phyloP scores from a whole-genome alignment of 2,888 invertebrate species.

The Sinopyrophorus schimmeli region DNA sequence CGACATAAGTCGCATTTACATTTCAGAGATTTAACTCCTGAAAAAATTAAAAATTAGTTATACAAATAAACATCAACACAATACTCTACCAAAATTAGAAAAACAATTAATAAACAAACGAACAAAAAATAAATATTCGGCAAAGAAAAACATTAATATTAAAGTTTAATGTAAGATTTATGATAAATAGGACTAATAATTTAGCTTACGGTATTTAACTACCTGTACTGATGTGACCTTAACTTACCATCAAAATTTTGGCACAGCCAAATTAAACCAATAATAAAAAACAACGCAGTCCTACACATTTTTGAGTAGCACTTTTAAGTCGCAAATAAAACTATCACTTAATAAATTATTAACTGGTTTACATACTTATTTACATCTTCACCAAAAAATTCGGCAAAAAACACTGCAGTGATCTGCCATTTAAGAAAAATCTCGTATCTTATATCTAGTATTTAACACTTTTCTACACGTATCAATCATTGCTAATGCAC shows the following conservation, averaged over 20 bases:
- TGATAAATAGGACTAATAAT: too few relatives aligned
- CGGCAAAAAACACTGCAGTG: conserved; percentile 42
- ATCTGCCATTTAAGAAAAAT: conserved; percentile 37
- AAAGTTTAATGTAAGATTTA: too few relatives aligned
- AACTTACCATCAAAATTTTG: conserved; percentile 47
- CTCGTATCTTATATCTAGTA: conserved; percentile 27
- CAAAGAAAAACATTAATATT: too few relatives aligned
- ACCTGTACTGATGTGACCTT: conserved; percentile 21
- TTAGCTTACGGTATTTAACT: conserved; percentile 7
- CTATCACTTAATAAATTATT: conserved; percentile 33
- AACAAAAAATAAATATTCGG: too few relatives aligned
- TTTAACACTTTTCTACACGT: conserved; percentile 26
- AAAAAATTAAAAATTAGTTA: conserved; percentile 44
- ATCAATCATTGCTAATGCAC: conserved; percentile 15
- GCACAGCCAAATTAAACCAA: conserved; percentile 47
- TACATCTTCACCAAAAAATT: conserved; percentile 43
- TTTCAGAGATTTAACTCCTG: conserved; percentile 65
- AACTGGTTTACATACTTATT: conserved; percentile 39
- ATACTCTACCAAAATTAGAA: too few relatives aligned
- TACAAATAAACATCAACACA: too few relatives aligned
- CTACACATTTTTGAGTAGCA: conserved; percentile 43
- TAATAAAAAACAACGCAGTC: conserved; percentile 44
- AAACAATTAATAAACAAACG: too few relatives aligned
- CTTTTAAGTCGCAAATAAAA: conserved; percentile 33
- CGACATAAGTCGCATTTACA: conserved; percentile 83